These are phyloP conservation scores for Camarhynchus parvulus DNA, from an alignment of 2,113 vertebrate genomes.

Conservation along the genomic window DNA sequence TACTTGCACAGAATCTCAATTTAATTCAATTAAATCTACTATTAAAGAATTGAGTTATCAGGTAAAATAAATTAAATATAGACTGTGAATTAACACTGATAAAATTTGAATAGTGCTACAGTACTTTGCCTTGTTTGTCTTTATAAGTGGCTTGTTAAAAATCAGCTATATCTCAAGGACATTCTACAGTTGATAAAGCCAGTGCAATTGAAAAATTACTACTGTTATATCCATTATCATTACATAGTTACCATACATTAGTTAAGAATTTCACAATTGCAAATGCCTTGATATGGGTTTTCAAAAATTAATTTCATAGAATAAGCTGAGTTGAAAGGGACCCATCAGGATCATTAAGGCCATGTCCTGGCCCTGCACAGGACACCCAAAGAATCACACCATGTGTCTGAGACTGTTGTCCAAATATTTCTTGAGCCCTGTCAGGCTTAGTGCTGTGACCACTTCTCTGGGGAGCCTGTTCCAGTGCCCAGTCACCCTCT, in stretches of 20 bases:
- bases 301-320: background rate
- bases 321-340: background rate
- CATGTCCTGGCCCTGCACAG: background rate
- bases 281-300: background rate
- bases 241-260: background rate
- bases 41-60: background rate
- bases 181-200: background rate
- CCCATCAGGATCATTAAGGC: background rate
- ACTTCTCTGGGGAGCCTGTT: background rate
- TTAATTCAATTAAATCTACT: conserved; percentile 8
- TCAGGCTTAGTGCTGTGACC: background rate
- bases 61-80: background rate
- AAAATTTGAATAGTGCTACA: background rate
- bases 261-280: background rate
- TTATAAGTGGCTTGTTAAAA: background rate
- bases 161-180: background rate
- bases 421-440: background rate
- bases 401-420: background rate
- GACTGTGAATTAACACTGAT: background rate
- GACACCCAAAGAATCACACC: background rate
- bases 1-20: background rate
- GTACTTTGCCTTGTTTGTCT: background rate
- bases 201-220: background rate
- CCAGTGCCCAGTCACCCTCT: background rate
- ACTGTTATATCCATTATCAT: background rate